Base-by-base conservation (phyloP, 2,888 invertebrate species). In the Athripsodes cinereus region DNA sequence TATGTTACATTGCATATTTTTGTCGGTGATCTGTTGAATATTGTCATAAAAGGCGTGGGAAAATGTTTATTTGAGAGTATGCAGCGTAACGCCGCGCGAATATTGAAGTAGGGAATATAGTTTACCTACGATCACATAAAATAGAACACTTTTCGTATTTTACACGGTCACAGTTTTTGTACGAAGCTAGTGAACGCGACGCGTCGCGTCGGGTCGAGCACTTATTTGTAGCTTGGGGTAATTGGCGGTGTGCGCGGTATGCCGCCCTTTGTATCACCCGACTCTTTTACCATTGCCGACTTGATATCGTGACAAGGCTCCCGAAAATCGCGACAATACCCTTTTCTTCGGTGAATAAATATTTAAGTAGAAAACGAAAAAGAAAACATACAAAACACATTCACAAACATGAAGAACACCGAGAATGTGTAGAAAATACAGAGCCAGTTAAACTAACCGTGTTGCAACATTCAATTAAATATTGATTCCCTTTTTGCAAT, bases 181-280 rank as follows among this genome's bases (percentile, higher is more conserved):
- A 26, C 10, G 44, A 8, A 2, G 13, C 48, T 31, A 16, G 35
- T 20, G 44, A 22, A n/a, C 46, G 52, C 52, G 48, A 5, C 57
- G 57, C 52, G 57, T 19, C 46, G 52, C 52, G 48, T 22, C 57
- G 57, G 57, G 57, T 57, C 57, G 52, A 44, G 59, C 55, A 52
- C 59, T 57, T 59, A 59, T 59, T 59, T 55, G 59, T 59, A 55
- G 46, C 59, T 52, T n/a, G 26, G 53, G 55, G 52, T 59, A 59
- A 59, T 59, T 59, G 59, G 59, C 52, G 55, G 35, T 16, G 31
- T 19, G 18, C 26, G 48, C 34, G 40, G 52, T 48, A 44, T 34
- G 20, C 26, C 46, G 46, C 47, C 52, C 35, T 57, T 57, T 57
- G 53, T 35, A 47, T 46, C 53, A 48, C 35, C 53, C 57, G 50